Percentiles rank a stretch among this genome's conserved stretches.
phyloP scores from a whole-genome alignment of 1,140 invertebrate species.

The Brachionus koreanus region DNA sequence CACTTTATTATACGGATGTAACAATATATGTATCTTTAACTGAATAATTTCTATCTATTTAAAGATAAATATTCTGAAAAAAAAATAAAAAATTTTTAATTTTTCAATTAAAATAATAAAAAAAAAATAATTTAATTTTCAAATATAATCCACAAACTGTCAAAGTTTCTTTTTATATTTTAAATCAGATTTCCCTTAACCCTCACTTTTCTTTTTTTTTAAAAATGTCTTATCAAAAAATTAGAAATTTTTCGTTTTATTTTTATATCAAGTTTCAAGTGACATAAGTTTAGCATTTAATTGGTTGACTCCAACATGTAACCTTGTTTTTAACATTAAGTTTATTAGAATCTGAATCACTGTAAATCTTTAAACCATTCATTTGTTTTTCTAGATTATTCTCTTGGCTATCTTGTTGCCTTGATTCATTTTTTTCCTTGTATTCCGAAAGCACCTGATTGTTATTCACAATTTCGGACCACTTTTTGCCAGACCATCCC shows the following conservation, averaged over 20 bases:
- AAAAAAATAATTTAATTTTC: not conserved
- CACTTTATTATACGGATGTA: not conserved
- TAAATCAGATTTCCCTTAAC: not conserved
- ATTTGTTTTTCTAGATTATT: not conserved
- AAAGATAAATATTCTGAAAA: not conserved
- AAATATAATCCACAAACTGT: not conserved
- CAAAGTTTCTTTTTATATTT: not conserved
- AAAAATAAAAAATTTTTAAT: not conserved
- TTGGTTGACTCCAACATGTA: not conserved
- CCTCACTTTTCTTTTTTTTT: not conserved
- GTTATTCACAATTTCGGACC: slow-evolving; percentile 14
- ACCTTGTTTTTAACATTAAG: not conserved
- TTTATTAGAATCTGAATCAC: not conserved
- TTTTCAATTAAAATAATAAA: not conserved
- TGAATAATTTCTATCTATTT: not conserved
- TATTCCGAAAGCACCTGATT: not conserved
- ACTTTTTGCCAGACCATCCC: not conserved
- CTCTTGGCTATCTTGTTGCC: not conserved
- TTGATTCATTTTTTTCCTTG: not conserved
- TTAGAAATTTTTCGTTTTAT: not conserved
- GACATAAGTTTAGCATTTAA: not conserved
- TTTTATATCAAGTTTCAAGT: not conserved
- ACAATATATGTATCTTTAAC: not conserved
- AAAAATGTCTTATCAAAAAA: not conserved
- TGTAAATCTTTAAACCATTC: not conserved